Base-by-base conservation (phyloP, 1,140 invertebrate genomes). In the Notospermus geniculatus region DNA sequence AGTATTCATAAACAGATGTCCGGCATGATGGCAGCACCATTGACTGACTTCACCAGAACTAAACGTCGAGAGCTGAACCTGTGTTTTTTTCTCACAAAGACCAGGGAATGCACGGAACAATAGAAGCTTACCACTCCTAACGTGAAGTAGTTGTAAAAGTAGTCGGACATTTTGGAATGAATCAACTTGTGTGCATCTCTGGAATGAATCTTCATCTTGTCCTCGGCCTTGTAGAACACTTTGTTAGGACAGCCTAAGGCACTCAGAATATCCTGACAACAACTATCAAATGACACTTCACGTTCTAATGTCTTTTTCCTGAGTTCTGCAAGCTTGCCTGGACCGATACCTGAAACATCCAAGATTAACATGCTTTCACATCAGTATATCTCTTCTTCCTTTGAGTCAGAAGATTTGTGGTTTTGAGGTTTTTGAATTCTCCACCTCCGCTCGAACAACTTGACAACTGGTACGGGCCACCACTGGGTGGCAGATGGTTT, bases 121-220 rank as follows among this genome's bases (percentile, higher is more conserved):
- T 19, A 36, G 50, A 15, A 22, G 86, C 88, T 84, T 81, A 93
- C 91, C 82, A 98, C 80, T 67, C 95, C 95, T 58, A 97, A 84
- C 0, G 93, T 96, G 76, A 97, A 95, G 80, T 97, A 98, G 83
- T 98, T 98, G 80, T 93, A 97, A 82, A 97, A 97, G 80, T 93
- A 97, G 80, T 97, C 95, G 0, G 87, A 87, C 57, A 89, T 88
- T 57, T 86, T 88, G 61, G 88, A 88, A 30, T 88, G 85, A 39
- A 88, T 85, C 69, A 89, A 87, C 63, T 89, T 88, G 77, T 92
- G 89, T 17, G 91, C 89, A 73, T 92, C 91, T 22, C 91, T 91
- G 64, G 90, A 89, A 80, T 97, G 95, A 71, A 97, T 97, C 80
- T 93, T 90, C 94, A 98, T 97, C 83, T 98, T 97, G 78, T 98